Conservation (phyloP, 2,797 vertebrate genomes). For the Australoheros facetus region DNA sequence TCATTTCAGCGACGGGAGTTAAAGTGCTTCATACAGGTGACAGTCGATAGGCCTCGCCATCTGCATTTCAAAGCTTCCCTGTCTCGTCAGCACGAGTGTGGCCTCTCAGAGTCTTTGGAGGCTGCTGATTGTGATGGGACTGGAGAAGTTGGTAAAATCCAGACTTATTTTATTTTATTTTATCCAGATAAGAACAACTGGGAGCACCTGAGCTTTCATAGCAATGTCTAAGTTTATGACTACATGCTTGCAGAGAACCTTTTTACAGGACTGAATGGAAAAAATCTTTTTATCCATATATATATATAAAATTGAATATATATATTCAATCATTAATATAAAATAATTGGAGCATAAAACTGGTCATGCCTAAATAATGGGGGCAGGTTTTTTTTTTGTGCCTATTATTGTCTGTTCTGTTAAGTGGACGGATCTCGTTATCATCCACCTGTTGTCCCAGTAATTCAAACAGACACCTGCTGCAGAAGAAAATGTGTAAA, state of each 20-base stretch:
- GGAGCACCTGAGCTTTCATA: neutral
- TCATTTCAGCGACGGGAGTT: slow-evolving; percentile 66
- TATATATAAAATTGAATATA: neutral
- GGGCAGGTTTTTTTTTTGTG: neutral
- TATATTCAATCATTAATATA: neutral
- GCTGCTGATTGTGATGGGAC: slow-evolving; percentile 25
- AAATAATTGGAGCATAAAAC: neutral
- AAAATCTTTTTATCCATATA: neutral
- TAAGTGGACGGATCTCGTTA: neutral
- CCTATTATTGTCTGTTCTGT: neutral
- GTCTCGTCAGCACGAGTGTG: slow-evolving; percentile 6
- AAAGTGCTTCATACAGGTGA: slow-evolving; percentile 80
- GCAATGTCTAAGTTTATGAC: neutral
- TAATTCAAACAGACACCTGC: slow-evolving; percentile 2
- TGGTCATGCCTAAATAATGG: neutral
- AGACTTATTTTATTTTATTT: neutral
- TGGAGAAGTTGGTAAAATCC: neutral
- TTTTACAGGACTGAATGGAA: neutral
- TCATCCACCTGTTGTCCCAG: slow-evolving; percentile 1
- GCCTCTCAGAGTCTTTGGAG: slow-evolving; percentile 4
- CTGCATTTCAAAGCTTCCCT: slow-evolving; percentile 79
- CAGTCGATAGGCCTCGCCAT: slow-evolving; percentile 69
- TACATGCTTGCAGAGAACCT: neutral
- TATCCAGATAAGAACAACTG: neutral
- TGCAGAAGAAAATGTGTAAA: neutral